Percentiles rank a stretch among this genome's conserved stretches.
These are phyloP conservation scores for Lethenteron reissneri DNA, from an alignment of 2,113 vertebrate species.

Conservation along the genomic window DNA sequence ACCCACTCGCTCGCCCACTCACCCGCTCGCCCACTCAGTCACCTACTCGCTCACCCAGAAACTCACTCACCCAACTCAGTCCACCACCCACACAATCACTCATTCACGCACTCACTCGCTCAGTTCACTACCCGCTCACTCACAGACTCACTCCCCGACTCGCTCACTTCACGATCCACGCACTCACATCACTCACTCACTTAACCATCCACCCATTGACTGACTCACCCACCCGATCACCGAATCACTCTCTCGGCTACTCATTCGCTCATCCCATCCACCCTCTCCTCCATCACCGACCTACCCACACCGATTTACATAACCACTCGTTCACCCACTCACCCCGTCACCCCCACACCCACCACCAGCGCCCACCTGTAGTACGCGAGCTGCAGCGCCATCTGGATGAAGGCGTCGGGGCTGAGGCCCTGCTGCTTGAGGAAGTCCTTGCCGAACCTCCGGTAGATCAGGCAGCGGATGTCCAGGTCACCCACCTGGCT, in stretches of 20 bases:
- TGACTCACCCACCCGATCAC: no score
- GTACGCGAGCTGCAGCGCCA: slow-evolving; percentile 38
- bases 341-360: neutral
- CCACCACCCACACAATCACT: no score
- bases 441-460: slow-evolving; percentile 36
- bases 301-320: neutral
- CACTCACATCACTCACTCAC: neutral
- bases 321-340: neutral
- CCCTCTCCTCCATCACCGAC: neutral
- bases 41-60: no score
- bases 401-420: slow-evolving; percentile 41
- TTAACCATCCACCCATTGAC: neutral
- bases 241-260: no score
- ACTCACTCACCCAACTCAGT: no score
- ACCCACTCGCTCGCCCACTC: no score
- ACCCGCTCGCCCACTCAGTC: no score
- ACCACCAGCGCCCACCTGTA: slow-evolving; percentile 25
- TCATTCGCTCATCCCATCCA: neutral
- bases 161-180: neutral
- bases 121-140: neutral
- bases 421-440: slow-evolving; percentile 28
- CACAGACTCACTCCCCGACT: neutral
- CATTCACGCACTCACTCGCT: no score
- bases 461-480: slow-evolving; percentile 44
- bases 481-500: slow-evolving; percentile 50